Evolutionary conservation across 2,797 vertebrate genomes (phyloP).

Genomic region (Balearica regulorum): DNA sequence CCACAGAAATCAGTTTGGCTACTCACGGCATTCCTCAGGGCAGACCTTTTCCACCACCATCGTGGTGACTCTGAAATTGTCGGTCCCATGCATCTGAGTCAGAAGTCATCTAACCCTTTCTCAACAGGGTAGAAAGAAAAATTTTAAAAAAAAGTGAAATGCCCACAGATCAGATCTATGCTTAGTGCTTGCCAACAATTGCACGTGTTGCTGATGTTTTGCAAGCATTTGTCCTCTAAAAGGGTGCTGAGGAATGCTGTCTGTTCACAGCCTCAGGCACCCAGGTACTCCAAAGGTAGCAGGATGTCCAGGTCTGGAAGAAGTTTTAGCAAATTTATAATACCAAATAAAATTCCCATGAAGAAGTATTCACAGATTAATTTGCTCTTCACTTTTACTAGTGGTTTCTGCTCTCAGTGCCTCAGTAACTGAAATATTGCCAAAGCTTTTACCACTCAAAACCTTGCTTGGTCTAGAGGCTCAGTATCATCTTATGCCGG

Average conservation of each 20-base stretch:
- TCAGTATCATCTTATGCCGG: background rate
- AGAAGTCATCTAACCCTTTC: background rate
- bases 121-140: background rate
- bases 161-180: background rate
- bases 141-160: background rate
- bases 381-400: background rate
- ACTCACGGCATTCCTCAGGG: fast-evolving
- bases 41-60: background rate
- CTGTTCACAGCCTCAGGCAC: background rate
- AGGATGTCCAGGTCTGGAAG: background rate
- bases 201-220: background rate
- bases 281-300: background rate
- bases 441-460: background rate
- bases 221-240: background rate
- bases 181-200: background rate
- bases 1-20: background rate
- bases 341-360: background rate
- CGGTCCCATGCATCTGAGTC: background rate
- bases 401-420: background rate
- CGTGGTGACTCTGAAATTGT: background rate
- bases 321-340: background rate
- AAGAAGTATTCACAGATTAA: background rate
- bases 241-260: background rate
- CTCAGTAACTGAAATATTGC: background rate
- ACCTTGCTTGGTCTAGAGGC: background rate